phyloP scores from a whole-genome alignment of 2,888 invertebrate genomes.

The Toxonevra muliebris region DNA sequence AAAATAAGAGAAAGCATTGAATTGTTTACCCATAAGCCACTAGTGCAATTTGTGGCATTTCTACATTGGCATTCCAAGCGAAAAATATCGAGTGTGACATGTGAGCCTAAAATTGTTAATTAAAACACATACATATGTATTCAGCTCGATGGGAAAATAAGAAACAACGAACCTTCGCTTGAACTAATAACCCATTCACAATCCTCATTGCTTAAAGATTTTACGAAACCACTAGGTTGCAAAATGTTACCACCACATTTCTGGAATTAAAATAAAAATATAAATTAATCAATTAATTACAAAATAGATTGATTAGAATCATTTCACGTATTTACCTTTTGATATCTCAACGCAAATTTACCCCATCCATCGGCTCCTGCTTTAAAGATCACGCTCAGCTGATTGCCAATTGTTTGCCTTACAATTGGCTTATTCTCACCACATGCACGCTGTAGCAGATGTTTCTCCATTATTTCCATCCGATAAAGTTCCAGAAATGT shows the following conservation, averaged over 20 bases:
- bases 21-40: conserved; percentile 43
- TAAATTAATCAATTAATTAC: too few relatives aligned
- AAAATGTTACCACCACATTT: conserved; percentile 47
- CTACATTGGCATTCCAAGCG: conserved; percentile 49
- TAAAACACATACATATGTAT: not conserved
- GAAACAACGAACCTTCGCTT: conserved; percentile 35
- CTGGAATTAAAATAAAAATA: conserved; percentile 8
- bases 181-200: conserved; percentile 48
- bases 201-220: conserved; percentile 45
- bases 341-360: conserved; percentile 49
- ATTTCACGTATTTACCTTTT: conserved; percentile 39
- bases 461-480: conserved; percentile 52
- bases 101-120: conserved; percentile 34
- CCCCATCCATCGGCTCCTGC: conserved; percentile 59
- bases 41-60: conserved; percentile 38
- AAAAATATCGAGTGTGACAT: conserved; percentile 49
- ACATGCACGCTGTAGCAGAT: conserved; percentile 70
- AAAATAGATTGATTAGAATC: not conserved
- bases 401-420: conserved; percentile 69
- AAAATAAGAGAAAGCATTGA: not conserved
- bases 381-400: conserved; percentile 73
- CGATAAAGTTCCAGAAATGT: conserved; percentile 68
- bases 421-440: conserved; percentile 66
- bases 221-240: conserved; percentile 45
- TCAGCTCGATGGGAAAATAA: not conserved